Evolutionary conservation across 1,140 invertebrate genomes (phyloP), one percentile per base, ranked within the genome.

Genomic region (Oncopodura yosiiana): DNA sequence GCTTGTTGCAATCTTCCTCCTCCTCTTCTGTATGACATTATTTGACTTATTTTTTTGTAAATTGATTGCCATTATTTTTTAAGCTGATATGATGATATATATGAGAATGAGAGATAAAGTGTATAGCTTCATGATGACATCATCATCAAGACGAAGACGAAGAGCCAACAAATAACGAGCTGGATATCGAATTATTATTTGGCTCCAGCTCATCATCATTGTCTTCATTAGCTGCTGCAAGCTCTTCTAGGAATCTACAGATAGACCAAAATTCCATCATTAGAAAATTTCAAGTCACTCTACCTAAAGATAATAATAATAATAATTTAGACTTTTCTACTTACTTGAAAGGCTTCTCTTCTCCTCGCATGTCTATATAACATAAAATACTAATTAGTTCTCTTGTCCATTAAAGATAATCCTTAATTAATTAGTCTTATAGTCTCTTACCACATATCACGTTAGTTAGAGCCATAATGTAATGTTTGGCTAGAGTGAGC

Each of bases 381-480:
- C n/a, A n/a, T n/a, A n/a, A n/a, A n/a, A n/a, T n/a, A n/a, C n/a
- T n/a, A n/a, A n/a, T n/a, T n/a, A n/a, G n/a, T n/a, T n/a, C n/a
- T n/a, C n/a, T n/a, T n/a, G n/a, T n/a, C n/a, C n/a, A n/a, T n/a
- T n/a, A n/a, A n/a, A n/a, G n/a, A n/a, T n/a, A n/a, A n/a, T n/a
- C n/a, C n/a, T n/a, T n/a, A n/a, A n/a, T n/a, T n/a, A n/a, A n/a
- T n/a, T n/a, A n/a, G n/a, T n/a, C n/a, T n/a, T n/a, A n/a, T n/a
- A n/a, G n/a, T n/a, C n/a, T n/a, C n/a, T n/a, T n/a, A n/a, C n/a
- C 81, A 69, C 83, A 86, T 68, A 90, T 86, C 56, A 87, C 84
- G 71, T 89, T 87, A 43, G 86, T 89, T 59, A 91, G 74, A 24
- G 87, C 87, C 77, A 87, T 87, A 67, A 90, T 90, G 70, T 90